Percentiles rank a stretch among this genome's conserved stretches.
phyloP scores from a whole-genome alignment of 2,888 invertebrate species.

The Pilophorus perplexus region DNA sequence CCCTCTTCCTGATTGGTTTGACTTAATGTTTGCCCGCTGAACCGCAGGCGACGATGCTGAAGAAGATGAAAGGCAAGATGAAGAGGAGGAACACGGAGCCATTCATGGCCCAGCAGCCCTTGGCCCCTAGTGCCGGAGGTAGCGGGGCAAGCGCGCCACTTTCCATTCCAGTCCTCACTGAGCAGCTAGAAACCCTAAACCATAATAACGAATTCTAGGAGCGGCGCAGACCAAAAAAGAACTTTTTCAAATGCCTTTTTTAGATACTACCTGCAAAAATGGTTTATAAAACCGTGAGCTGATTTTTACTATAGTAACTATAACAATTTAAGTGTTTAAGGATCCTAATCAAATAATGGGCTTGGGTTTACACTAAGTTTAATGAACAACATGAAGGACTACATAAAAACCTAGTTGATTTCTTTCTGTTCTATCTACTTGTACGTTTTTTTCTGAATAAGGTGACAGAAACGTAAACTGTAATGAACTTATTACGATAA shows the following conservation, averaged over 20 bases:
- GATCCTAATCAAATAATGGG: conserved; percentile 19
- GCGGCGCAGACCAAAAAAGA: conserved; percentile 40
- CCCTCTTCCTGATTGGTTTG: conserved; percentile 37
- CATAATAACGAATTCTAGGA: conserved; percentile 48
- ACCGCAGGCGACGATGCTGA: conserved; percentile 92
- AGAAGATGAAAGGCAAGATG: conserved; percentile 96
- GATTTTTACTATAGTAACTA: conserved; percentile 26
- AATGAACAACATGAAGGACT: background rate
- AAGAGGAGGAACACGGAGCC: conserved; percentile 92
- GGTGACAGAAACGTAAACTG: conserved; percentile 46
- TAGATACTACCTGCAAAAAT: conserved; percentile 21
- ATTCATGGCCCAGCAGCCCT: conserved; percentile 58
- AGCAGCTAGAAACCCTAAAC: conserved; percentile 44
- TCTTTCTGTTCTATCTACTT: background rate
- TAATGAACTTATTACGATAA: conserved; percentile 47
- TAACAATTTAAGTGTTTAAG: conserved; percentile 26
- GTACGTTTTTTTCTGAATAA: conserved; percentile 16
- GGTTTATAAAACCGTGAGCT: conserved; percentile 14
- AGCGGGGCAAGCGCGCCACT: conserved; percentile 42
- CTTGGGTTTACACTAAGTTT: conserved; percentile 33
- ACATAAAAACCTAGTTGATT: conserved; percentile 12
- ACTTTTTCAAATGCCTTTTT: conserved; percentile 36
- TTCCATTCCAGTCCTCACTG: conserved; percentile 44
- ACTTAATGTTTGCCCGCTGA: conserved; percentile 23
- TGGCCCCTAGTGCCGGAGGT: conserved; percentile 29